Evolutionary conservation across 2,888 invertebrate species (phyloP), one percentile per base, ranked within the genome.

Genomic region (Eristalis arbustorum): DNA sequence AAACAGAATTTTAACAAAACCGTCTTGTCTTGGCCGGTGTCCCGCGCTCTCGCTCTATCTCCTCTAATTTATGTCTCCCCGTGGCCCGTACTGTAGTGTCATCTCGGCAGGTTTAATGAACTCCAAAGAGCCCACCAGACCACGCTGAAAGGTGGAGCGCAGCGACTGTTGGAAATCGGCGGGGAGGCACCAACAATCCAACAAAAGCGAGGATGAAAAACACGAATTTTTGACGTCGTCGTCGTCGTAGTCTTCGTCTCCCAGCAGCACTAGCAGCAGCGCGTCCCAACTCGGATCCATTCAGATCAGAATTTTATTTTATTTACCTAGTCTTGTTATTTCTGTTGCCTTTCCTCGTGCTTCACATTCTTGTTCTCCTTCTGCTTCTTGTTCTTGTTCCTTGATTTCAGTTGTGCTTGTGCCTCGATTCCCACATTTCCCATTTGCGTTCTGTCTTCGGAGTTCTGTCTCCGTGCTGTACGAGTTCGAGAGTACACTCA

Each of bases 51-150:
- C 42, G 25, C 40, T 61, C 63, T 63, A 62, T 82, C 34, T 66
- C 37, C 18, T 69, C 49, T 37, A 74, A 74, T 74, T 68, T 80
- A 74, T 80, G 57, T 75, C 67, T 68, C 63, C 49, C 14, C 63
- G 63, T 28, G 62, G 69, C 49, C 8, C 63, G 56, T 18, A 67
- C 69, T 72, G 71, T 71, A 62, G 84, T 80, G 80, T 80, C 84
- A 80, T 66, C 67, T 67, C 57, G 23, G 22, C 34, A 81, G 68
- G 82, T 83, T 85, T 81, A 77, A 81, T 81, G 85, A 85, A 85
- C 85, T 85, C 72, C 64, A 68, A 81, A 77, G 67, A 73, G 73
- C 79, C 69, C 49, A 49, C 25, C 68, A 77, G 75, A 31, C 73
- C 77, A 14, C 72, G 40, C 40, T 68, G 77, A 56, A 75, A 81